phyloP scores from a whole-genome alignment of 2,888 invertebrate species.

The Tinea semifulvella region DNA sequence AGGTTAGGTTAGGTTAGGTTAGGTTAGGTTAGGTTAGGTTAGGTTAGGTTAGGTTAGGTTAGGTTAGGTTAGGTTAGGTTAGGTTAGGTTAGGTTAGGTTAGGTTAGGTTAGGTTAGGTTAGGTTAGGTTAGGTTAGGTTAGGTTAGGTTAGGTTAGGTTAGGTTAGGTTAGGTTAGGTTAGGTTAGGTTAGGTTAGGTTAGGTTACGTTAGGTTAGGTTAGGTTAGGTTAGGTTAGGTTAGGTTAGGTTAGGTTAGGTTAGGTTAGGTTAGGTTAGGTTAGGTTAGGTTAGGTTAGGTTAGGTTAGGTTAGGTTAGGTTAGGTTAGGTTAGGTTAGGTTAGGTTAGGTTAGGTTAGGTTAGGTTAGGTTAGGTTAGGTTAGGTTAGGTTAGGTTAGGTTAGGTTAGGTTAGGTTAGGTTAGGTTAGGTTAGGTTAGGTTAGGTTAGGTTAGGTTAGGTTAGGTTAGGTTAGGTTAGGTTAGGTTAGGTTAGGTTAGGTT shows the following conservation, averaged over 20 bases:
- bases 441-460: constrained; percentile 13
- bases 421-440: constrained; percentile 13
- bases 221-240: constrained; percentile 16
- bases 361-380: constrained; percentile 13
- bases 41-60: constrained; percentile 15
- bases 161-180: constrained; percentile 16
- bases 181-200: constrained; percentile 16
- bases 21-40: constrained; percentile 14
- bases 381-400: constrained; percentile 13
- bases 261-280: constrained; percentile 16
- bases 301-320: constrained; percentile 15
- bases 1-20: constrained; percentile 15
- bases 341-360: constrained; percentile 13
- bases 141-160: constrained; percentile 16
- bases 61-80: constrained; percentile 16
- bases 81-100: constrained; percentile 15
- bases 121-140: constrained; percentile 16
- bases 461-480: constrained; percentile 14
- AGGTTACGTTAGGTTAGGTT: constrained; percentile 15
- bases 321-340: constrained; percentile 13
- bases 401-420: constrained; percentile 13
- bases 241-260: constrained; percentile 16
- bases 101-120: constrained; percentile 16
- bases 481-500: constrained; percentile 13
- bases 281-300: constrained; percentile 16